phyloP scores from a whole-genome alignment of 2,113 vertebrate genomes.

The Phasianus colchicus region DNA sequence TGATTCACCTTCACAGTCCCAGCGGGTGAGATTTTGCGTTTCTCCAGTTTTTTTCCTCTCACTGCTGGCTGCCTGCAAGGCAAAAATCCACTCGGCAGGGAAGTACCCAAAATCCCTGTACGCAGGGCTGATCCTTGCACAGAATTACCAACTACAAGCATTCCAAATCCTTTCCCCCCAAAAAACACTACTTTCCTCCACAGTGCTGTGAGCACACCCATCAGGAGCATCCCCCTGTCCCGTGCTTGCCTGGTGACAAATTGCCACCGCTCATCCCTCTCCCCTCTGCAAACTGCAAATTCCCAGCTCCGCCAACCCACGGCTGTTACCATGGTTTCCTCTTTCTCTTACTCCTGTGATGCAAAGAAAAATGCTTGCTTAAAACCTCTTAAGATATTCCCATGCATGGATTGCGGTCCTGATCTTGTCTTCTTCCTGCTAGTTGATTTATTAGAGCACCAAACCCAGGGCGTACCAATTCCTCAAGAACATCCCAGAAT shows the following conservation, averaged over 20 bases:
- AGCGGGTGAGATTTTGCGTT: neutral
- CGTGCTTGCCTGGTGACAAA: neutral
- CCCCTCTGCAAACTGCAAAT: neutral
- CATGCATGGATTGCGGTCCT: neutral
- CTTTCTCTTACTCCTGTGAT: neutral
- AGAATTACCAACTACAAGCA: neutral
- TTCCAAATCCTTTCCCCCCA: neutral
- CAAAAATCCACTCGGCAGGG: accelerated
- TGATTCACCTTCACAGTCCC: neutral
- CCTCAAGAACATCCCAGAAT: neutral
- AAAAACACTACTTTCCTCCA: neutral
- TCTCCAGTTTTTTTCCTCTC: neutral
- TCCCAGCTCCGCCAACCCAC: neutral
- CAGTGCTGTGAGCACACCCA: accelerated
- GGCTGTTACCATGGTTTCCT: slow-evolving; percentile 39
- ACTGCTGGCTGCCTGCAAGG: neutral
- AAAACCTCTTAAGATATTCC: neutral
- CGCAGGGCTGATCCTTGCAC: neutral
- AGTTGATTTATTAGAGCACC: neutral
- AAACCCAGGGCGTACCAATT: neutral
- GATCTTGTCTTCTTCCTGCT: neutral
- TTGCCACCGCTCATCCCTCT: accelerated
- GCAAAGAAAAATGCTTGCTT: neutral
- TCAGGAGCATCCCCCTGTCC: neutral
- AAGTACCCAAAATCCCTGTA: neutral